Evolutionary conservation across 2,113 vertebrate genomes (phyloP), one percentile per base, ranked within the genome.

Genomic region (Gila orcuttii): DNA sequence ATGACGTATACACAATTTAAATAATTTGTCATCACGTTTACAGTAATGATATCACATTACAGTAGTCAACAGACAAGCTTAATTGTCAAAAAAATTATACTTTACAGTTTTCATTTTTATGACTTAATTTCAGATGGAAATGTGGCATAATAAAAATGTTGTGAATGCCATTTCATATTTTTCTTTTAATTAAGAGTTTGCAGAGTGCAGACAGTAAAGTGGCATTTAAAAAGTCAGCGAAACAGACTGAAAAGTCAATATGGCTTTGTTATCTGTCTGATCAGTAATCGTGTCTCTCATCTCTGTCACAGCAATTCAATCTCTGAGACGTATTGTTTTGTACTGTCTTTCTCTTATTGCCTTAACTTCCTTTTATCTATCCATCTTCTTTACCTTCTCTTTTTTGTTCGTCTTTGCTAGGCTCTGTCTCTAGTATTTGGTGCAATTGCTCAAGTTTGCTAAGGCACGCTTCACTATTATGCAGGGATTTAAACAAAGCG

Each of bases 281-380:
- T 71, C 84, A 59, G 50, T 59, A 68, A 45, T 66, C 28, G 3
- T 13, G 31, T 79, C 76, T 57, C 76, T 39, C 76, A 79, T 79
- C 76, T 79, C 50, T n/a, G 76, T 57, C 76, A 59, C 76, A 59
- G 19, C 76, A 79, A 79, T 79, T 59, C 76, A 79, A 59, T 79
- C 52, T 79, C 52, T 59, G 19, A 79, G 31, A 79, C 42, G 28
- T 79, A 59, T 79, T 79, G 52, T 79, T 59, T 79, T 79, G 31
- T 23, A 59, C 52, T 36, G 76, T 57, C 52, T 36, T 79, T 55
- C 76, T 77, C 75, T 73, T 36, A 73, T 57, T 85, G 45, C 36
- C 25, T 62, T 45, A 62, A 47, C 36, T 60, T 60, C 21, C 52
- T 62, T 77, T 79, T 52, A 12, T 81, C 57, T 57, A 73, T 74